A percentile compares a stretch with the other conserved stretches of the same genome.
Evolutionary conservation across 2,113 vertebrate genomes (phyloP).

Genomic region (Raja brachyura): DNA sequence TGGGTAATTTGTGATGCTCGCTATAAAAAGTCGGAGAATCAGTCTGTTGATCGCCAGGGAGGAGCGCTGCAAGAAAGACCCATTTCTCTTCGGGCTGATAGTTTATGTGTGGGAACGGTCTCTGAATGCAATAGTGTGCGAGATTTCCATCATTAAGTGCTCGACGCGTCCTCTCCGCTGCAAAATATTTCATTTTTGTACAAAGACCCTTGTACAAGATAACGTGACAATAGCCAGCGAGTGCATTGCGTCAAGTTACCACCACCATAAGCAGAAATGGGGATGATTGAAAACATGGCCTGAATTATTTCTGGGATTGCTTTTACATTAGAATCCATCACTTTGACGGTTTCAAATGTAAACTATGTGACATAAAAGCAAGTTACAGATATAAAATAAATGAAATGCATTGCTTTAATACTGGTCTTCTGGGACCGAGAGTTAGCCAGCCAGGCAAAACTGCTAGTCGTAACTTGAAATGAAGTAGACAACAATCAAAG

Average conservation of each 20-base stretch:
- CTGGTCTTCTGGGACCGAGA: neutral
- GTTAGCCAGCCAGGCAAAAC: neutral
- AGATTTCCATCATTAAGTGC: neutral
- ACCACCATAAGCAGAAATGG: neutral
- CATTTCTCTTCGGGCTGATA: neutral
- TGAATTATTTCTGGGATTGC: neutral
- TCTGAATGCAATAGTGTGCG: neutral
- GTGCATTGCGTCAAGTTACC: neutral
- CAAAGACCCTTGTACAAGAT: neutral
- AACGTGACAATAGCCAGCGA: neutral
- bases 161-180: neutral
- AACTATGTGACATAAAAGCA: neutral
- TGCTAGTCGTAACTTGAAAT: neutral
- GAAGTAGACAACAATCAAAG: neutral
- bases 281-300: neutral
- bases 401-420: neutral
- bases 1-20: too few relatives aligned
- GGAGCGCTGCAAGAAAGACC: neutral
- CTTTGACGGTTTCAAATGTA: neutral
- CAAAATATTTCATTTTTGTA: slow-evolving; percentile 24
- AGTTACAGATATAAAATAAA: neutral
- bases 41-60: neutral
- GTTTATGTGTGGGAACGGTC: neutral
- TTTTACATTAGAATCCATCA: slow-evolving; percentile 16
- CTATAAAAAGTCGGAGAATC: neutral